Evolutionary conservation across 2,113 vertebrate genomes (phyloP), one percentile per base, ranked within the genome.

Genomic region (Macrotus californicus): DNA sequence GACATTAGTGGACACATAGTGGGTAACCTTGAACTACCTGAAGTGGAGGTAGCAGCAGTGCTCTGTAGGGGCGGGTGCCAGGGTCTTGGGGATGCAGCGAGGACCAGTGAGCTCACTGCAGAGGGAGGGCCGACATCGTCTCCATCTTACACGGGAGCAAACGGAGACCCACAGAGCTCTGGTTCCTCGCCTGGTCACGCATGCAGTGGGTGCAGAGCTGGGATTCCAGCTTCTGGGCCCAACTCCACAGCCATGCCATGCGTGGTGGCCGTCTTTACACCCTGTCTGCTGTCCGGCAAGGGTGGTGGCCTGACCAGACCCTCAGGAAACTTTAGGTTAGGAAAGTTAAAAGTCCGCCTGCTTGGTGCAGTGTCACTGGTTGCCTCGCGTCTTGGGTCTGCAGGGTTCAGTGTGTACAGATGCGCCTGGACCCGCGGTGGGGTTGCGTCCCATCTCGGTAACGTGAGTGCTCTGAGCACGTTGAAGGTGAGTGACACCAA

Each of bases 261-360:
- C 22, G 2, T 7, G 3, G 8, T 15, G 10, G 48, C 87, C 26
- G 0, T 34, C 19, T 0, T 22, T 26, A n/a, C 21, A 7, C 14
- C 9, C 0, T 34, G 1, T 31, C 56, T 70, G 16, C 16, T 43
- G 18, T 52, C 54, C 7, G 21, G 64, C 46, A 29, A 48, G 34
- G 31, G 2, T 6, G 9, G 29, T 6, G n/a, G 64, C 26, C n/a
- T 29, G 21, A 15, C 41, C 24, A 48, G 36, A 29, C 18, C 52
- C 12, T 56, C 3, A 7, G 31, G 64, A 54, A 43, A 39, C 66
- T 75, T 81, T n/a, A n/a, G 61, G 29, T 89, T 36, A 52, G 61
- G 80, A 24, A 86, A 56, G 54, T 52, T 19, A 18, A n/a, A 72
- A n/a, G 8, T n/a, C 15, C 15, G 26, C n/a, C 10, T 34, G 3